Percentiles rank a stretch among this genome's conserved stretches.
These are phyloP conservation scores for Colaptes auratus DNA, from an alignment of 2,113 vertebrate genomes.

Conservation along the genomic window DNA sequence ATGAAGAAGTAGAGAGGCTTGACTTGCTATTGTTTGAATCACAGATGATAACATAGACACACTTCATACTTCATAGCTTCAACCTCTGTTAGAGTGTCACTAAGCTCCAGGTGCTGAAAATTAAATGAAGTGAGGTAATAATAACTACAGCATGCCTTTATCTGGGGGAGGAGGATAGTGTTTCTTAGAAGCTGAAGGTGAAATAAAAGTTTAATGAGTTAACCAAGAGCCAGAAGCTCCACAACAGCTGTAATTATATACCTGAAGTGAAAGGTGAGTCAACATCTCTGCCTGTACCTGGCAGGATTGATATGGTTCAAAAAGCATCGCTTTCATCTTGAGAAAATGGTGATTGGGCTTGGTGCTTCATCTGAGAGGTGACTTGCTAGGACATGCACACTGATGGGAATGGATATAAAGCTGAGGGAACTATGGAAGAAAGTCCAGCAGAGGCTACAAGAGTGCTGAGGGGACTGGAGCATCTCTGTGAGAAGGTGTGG, in stretches of 20 bases:
- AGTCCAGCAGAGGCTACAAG: too few relatives aligned
- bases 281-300: background rate
- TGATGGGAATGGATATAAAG: fast-evolving
- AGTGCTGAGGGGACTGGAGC: too few relatives aligned
- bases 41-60: fast-evolving
- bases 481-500: too few relatives aligned
- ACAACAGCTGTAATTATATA: slow-evolving; percentile 32
- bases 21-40: background rate
- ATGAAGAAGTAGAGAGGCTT: background rate
- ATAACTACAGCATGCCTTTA: background rate
- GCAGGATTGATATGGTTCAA: background rate
- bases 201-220: slow-evolving; percentile 62
- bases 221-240: background rate
- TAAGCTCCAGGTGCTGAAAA: background rate
- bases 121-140: background rate
- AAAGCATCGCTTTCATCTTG: fast-evolving
- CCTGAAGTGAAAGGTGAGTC: slow-evolving; percentile 26
- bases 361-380: background rate
- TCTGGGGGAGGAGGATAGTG: background rate
- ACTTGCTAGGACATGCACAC: fast-evolving
- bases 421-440: background rate
- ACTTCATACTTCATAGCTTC: background rate
- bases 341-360: background rate
- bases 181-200: slow-evolving; percentile 14
- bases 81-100: background rate